These are phyloP conservation scores for Pristionchus japonicus DNA, from an alignment of 2,888 invertebrate species.

Conservation along the genomic window DNA sequence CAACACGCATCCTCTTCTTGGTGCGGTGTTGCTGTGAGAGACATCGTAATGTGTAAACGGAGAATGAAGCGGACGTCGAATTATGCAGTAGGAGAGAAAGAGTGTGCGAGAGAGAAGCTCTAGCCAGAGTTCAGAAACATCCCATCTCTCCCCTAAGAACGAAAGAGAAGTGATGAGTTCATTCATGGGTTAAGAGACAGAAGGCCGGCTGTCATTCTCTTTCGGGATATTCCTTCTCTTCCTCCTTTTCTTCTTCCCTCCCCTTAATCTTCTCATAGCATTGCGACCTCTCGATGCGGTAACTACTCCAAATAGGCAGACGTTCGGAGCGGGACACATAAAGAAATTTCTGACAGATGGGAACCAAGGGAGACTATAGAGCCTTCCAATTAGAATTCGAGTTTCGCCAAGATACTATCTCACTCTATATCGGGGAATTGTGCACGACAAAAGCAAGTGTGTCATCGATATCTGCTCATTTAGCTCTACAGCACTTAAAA, in stretches of 20 bases:
- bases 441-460: too few relatives aligned
- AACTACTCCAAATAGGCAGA: constrained; percentile 10
- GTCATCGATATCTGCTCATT: not conserved
- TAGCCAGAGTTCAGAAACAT: not conserved
- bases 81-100: not conserved
- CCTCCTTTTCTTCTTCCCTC: not conserved
- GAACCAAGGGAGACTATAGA: not conserved
- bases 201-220: not conserved
- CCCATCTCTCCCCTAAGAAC: not conserved
- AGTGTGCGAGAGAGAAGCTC: not conserved
- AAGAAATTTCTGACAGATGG: constrained; percentile 22
- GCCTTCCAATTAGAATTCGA: not conserved
- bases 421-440: not conserved
- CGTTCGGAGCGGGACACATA: not conserved
- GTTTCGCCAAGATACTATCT: not conserved
- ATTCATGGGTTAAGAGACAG: constrained; percentile 36
- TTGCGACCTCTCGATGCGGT: not conserved
- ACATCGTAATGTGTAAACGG: not conserved
- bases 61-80: not conserved
- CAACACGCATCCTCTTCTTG: constrained; percentile 7
- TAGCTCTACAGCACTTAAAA: not conserved
- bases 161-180: constrained; percentile 26
- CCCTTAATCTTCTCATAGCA: not conserved
- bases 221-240: not conserved
- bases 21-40: not conserved